Conservation (phyloP, 2,797 vertebrate species). For the Alca torda region DNA sequence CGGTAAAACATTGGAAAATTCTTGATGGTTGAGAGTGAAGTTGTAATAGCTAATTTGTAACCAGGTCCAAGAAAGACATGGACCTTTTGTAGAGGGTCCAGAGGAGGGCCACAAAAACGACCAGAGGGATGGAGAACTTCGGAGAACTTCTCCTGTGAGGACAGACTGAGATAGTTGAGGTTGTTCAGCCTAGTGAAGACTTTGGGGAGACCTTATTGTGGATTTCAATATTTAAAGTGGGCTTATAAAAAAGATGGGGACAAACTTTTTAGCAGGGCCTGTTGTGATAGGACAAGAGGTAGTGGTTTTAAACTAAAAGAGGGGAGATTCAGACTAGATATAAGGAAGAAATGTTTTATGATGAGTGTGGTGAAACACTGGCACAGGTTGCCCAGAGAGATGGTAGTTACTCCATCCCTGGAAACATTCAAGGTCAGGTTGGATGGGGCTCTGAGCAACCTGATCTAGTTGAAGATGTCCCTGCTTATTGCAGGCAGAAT, state of each 20-base stretch:
- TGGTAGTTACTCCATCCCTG: neutral
- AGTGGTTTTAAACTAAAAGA: neutral
- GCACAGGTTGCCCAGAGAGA: neutral
- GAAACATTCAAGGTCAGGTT: neutral
- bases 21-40: neutral
- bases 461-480: neutral
- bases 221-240: neutral
- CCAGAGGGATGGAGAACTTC: neutral
- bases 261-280: neutral
- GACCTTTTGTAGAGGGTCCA: neutral
- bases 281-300: neutral
- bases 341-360: neutral
- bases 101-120: neutral
- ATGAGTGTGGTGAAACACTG: neutral
- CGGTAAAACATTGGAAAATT: neutral
- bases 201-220: neutral
- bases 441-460: neutral
- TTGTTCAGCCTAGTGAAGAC: neutral
- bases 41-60: neutral
- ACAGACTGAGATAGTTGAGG: neutral
- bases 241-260: neutral
- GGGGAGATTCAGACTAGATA: neutral
- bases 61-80: neutral
- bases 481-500: neutral
- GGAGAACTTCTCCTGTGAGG: neutral